These are phyloP conservation scores for Pygoscelis antarcticus DNA, from an alignment of 2,113 vertebrate genomes.

Conservation along the genomic window DNA sequence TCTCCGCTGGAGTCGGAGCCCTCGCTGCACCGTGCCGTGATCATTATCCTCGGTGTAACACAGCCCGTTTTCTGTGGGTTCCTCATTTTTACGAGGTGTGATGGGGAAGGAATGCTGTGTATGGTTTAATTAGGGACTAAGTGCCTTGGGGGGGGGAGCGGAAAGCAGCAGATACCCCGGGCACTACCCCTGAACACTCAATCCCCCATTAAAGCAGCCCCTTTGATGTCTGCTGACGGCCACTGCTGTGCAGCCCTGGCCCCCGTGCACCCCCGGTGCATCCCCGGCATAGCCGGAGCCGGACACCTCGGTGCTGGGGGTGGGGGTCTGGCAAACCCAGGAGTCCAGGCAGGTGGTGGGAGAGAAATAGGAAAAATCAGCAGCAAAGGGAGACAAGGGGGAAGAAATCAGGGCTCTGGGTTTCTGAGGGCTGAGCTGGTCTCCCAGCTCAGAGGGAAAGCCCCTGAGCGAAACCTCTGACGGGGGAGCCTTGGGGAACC, in stretches of 20 bases:
- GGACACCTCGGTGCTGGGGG: no score
- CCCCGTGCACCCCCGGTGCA: fast-evolving
- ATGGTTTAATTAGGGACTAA: constrained; percentile 48
- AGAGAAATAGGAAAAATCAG: not conserved
- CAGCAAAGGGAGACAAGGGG: not conserved
- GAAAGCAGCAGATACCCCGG: not conserved
- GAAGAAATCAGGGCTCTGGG: not conserved
- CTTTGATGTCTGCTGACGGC: constrained; percentile 43
- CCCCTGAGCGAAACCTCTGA: fast-evolving
- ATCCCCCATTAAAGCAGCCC: not conserved
- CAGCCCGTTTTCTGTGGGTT: not conserved
- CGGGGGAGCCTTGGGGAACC: not conserved
- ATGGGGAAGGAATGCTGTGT: constrained; percentile 54
- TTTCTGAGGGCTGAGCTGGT: not conserved
- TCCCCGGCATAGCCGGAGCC: fast-evolving
- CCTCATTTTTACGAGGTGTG: constrained; percentile 31
- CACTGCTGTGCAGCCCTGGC: no score
- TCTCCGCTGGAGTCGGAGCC: not conserved
- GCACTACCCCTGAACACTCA: not conserved
- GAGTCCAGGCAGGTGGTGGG: not conserved
- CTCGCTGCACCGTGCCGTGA: fast-evolving
- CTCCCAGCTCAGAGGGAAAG: not conserved
- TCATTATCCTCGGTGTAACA: not conserved
- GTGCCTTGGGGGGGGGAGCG: not conserved
- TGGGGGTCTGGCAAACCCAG: not conserved